phyloP scores from a whole-genome alignment of 35 echinoderm and acorn worm genomes.

The Acanthaster planci region DNA sequence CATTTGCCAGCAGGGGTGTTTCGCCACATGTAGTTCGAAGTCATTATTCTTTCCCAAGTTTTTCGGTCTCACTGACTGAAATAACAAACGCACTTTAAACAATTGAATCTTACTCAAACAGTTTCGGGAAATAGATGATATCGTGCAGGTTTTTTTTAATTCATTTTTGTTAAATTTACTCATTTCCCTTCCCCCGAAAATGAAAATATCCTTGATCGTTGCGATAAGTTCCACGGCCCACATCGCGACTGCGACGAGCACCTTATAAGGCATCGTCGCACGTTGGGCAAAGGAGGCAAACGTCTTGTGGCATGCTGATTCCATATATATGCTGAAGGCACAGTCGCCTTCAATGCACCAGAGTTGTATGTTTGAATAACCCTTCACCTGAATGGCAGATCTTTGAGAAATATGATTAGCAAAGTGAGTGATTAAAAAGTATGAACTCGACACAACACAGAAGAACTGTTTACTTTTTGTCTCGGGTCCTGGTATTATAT shows the following conservation, averaged over 20 bases:
- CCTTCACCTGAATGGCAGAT: too few relatives aligned
- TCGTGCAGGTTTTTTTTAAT: neutral
- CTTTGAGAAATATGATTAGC: too few relatives aligned
- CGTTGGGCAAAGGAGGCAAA: neutral
- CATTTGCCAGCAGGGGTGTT: neutral
- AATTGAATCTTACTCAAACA: neutral
- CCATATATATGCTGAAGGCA: too few relatives aligned
- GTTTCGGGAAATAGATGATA: neutral
- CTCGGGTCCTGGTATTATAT: too few relatives aligned
- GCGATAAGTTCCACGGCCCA: neutral
- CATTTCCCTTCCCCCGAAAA: neutral
- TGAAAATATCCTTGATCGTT: neutral
- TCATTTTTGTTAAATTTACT: neutral
- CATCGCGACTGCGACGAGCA: neutral
- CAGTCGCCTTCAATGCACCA: too few relatives aligned
- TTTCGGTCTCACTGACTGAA: neutral
- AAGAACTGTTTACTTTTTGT: too few relatives aligned
- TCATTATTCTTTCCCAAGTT: neutral
- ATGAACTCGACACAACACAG: too few relatives aligned
- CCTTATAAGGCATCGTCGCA: constrained; percentile 6
- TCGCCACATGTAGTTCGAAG: neutral
- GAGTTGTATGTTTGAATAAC: too few relatives aligned
- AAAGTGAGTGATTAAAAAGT: too few relatives aligned
- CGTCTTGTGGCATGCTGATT: neutral
- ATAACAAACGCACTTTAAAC: neutral